These are phyloP conservation scores for Aporophyla lueneburgensis DNA, from an alignment of 2,888 invertebrate genomes.

Conservation along the genomic window DNA sequence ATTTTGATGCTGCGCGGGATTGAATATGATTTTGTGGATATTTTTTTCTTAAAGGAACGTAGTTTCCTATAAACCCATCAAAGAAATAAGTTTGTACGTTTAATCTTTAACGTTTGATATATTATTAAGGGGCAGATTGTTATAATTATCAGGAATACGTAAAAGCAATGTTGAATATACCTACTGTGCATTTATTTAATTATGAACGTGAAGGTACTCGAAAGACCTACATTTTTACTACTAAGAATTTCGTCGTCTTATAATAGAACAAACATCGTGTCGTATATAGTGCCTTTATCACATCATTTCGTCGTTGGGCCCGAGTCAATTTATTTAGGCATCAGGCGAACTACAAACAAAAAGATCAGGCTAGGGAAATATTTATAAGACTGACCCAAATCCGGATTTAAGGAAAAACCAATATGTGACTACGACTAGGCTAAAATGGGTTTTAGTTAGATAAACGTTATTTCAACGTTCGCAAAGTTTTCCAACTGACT, in stretches of 20 bases:
- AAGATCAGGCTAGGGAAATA: slow-evolving; percentile 36
- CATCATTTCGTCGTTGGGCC: slow-evolving; percentile 24
- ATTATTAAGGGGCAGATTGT: neutral
- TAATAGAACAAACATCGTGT: slow-evolving; percentile 11
- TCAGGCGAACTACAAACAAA: slow-evolving; percentile 33
- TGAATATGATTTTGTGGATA: slow-evolving; percentile 30
- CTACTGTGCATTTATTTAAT: neutral
- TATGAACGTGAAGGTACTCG: neutral
- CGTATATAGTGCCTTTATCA: slow-evolving; percentile 7
- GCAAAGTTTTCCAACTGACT: neutral
- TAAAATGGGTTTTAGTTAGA: slow-evolving; percentile 16
- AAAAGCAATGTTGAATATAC: neutral
- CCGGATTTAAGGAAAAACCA: slow-evolving; percentile 16
- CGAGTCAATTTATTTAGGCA: slow-evolving; percentile 45
- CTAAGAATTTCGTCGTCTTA: neutral
- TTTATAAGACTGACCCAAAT: slow-evolving; percentile 34
- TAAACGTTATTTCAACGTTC: neutral
- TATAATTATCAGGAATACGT: neutral
- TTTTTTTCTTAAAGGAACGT: slow-evolving; percentile 4
- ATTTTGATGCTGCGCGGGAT: slow-evolving; percentile 17
- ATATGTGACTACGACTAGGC: slow-evolving; percentile 14
- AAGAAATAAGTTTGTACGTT: slow-evolving; percentile 1
- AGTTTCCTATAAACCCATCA: slow-evolving; percentile 2
- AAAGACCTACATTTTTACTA: neutral
- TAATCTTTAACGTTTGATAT: neutral